Percentiles rank a stretch among this genome's conserved stretches.
These are phyloP conservation scores for Syrmaticus mikado DNA, from an alignment of 2,113 vertebrate species.

Conservation along the genomic window DNA sequence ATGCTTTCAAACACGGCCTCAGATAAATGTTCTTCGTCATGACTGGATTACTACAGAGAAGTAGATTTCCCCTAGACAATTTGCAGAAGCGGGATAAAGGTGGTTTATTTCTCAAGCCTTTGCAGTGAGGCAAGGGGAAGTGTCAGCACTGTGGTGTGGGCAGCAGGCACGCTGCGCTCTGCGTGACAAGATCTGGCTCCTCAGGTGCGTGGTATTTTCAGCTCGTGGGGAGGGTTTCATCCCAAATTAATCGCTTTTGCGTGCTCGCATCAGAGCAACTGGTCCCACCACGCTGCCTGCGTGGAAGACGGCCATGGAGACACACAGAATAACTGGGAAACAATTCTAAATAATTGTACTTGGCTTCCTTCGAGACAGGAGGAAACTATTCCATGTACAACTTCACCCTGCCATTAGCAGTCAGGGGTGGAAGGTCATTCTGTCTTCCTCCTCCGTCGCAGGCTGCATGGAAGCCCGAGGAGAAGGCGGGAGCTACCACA, in stretches of 20 bases:
- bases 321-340: not conserved
- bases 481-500: not conserved
- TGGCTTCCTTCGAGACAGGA: not conserved
- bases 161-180: not conserved
- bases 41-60: constrained; percentile 3
- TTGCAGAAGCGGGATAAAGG: not conserved
- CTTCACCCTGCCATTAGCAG: not conserved
- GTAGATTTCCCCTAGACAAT: not conserved
- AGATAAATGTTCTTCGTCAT: constrained; percentile 54
- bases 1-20: constrained; percentile 45
- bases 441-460: not conserved
- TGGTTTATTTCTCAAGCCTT: constrained; percentile 18
- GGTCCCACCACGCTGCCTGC: not conserved
- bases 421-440: not conserved
- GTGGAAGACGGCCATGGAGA: not conserved
- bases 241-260: not conserved
- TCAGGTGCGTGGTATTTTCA: not conserved
- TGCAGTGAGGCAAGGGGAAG: not conserved
- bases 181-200: not conserved
- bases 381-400: not conserved
- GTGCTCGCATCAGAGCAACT: not conserved
- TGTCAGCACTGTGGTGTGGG: not conserved
- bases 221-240: not conserved
- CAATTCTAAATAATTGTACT: not conserved
- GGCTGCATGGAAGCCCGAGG: not conserved